These are phyloP conservation scores for Phodopus roborovskii DNA, from an alignment of 2,113 vertebrate species.

Conservation along the genomic window DNA sequence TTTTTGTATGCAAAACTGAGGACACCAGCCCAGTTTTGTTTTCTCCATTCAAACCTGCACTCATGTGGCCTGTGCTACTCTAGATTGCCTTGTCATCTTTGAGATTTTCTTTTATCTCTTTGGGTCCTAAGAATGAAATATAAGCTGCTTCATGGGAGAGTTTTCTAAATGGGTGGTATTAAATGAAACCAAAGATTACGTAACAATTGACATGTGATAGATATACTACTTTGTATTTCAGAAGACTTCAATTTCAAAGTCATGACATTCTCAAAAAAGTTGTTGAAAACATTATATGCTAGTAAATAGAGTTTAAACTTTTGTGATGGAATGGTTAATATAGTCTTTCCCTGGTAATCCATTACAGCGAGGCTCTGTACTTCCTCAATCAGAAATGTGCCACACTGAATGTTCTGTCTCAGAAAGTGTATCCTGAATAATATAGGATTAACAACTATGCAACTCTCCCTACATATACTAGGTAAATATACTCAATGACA, in stretches of 20 bases:
- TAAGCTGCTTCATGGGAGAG: not conserved
- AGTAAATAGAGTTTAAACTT: not conserved
- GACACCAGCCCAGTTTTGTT: not conserved
- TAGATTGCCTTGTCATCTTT: not conserved
- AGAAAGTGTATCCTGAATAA: constrained; percentile 40
- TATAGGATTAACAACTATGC: constrained; percentile 37
- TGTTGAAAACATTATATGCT: not conserved
- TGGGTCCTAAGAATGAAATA: not conserved
- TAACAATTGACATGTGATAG: not conserved
- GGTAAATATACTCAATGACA: constrained; percentile 24
- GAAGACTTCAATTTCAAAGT: constrained; percentile 17
- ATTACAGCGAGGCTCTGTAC: not conserved
- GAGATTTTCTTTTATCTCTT: not conserved
- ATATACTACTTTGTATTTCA: constrained; percentile 19
- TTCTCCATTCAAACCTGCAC: not conserved
- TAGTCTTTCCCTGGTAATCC: not conserved
- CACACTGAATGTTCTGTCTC: constrained; percentile 8
- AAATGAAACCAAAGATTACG: not conserved
- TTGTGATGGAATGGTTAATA: constrained; percentile 17
- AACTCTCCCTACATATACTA: not conserved
- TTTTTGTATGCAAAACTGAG: not conserved
- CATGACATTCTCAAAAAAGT: not conserved
- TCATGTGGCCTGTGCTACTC: not conserved
- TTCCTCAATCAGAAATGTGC: not conserved
- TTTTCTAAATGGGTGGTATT: constrained; percentile 6